A percentile compares a stretch with the other conserved stretches of the same genome.
These are phyloP conservation scores for Thumatha senex DNA, from an alignment of 2,888 invertebrate species.

Conservation along the genomic window DNA sequence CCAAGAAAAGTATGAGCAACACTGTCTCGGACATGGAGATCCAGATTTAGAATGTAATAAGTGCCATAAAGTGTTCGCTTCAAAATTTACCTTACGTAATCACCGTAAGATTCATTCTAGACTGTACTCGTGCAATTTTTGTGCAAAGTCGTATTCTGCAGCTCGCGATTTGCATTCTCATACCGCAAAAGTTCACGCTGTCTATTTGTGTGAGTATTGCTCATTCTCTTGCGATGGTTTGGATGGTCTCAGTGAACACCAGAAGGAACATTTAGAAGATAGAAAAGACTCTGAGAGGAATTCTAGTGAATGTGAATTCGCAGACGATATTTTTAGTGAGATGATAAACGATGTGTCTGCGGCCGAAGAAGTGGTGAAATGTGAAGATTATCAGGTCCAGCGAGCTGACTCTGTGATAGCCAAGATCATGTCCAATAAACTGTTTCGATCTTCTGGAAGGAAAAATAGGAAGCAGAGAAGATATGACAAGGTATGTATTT, in stretches of 20 bases:
- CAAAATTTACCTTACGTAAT: slow-evolving; percentile 67
- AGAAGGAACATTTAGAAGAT: slow-evolving; percentile 29
- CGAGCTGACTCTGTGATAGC: slow-evolving; percentile 64
- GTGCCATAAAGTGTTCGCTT: slow-evolving; percentile 75
- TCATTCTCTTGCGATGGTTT: slow-evolving; percentile 42
- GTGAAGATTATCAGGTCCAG: slow-evolving; percentile 22
- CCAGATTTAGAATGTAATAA: slow-evolving; percentile 71
- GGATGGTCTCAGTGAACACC: slow-evolving; percentile 44
- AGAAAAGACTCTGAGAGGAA: slow-evolving; percentile 12
- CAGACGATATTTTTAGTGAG: slow-evolving; percentile 39
- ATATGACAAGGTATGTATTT: slow-evolving; percentile 55
- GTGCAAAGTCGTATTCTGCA: slow-evolving; percentile 54
- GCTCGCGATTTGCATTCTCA: slow-evolving; percentile 51
- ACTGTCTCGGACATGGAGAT: slow-evolving; percentile 70
- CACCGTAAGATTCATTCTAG: slow-evolving; percentile 69
- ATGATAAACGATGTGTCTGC: slow-evolving; percentile 37
- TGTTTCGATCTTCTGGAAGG: slow-evolving; percentile 53
- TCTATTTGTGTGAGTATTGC: slow-evolving; percentile 55
- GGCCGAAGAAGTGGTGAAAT: slow-evolving; percentile 11
- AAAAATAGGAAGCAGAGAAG: slow-evolving; percentile 42
- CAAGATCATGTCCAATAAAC: slow-evolving; percentile 62
- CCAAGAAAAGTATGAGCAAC: slow-evolving; percentile 62
- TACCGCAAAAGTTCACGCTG: slow-evolving; percentile 49
- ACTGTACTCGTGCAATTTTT: slow-evolving; percentile 55
- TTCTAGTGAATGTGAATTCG: slow-evolving; percentile 38